Evolutionary conservation across 2,888 invertebrate genomes (phyloP), one percentile per base, ranked within the genome.

Genomic region (Noctua janthina): DNA sequence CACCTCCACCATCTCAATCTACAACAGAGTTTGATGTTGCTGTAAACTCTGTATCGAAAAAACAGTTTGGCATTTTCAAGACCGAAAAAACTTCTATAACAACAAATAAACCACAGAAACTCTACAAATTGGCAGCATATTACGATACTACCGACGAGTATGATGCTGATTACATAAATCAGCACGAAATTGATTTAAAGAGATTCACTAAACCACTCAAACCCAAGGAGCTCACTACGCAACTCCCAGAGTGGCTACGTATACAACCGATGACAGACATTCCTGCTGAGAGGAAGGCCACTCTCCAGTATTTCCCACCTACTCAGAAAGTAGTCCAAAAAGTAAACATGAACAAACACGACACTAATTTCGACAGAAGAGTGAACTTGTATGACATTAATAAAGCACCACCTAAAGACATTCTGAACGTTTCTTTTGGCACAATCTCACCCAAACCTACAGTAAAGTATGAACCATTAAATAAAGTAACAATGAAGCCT

Each of bases 231-330:
- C 81, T 87, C 2, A 82, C 88, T 1, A 88, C 92, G 13, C 80
- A 43, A 4, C 82, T 91, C 7, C 83, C 87, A 4, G 87, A 90
- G 4, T 70, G 89, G 35, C 79, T 87, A 20, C 84, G 81, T 17
- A 90, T 91, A 23, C 90, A 88, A 70, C 88, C 89, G 3, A 86
- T 88, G 69, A 84, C 82, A 8, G 85, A 82, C 11, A 13, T 90
- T 89, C 54, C 82, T 89, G 35, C 95, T 0, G 94, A 95, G 10
- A 92, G 96, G 71, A 93, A 93, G 73, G 93, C 95, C 2, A 96
- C 96, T 1, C 80, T 96, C 10, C 96, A 96, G 83, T 96, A 96
- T 88, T 97, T 96, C 88, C 96, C 96, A 29, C 96, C 96, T 2
- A 92, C 92, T n/a, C 93, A 83, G 75, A 90, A 89, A 80, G 81